Evolutionary conservation across 2,888 invertebrate species (phyloP), one percentile per base, ranked within the genome.

Genomic region (Tanytarsus gracilentus): DNA sequence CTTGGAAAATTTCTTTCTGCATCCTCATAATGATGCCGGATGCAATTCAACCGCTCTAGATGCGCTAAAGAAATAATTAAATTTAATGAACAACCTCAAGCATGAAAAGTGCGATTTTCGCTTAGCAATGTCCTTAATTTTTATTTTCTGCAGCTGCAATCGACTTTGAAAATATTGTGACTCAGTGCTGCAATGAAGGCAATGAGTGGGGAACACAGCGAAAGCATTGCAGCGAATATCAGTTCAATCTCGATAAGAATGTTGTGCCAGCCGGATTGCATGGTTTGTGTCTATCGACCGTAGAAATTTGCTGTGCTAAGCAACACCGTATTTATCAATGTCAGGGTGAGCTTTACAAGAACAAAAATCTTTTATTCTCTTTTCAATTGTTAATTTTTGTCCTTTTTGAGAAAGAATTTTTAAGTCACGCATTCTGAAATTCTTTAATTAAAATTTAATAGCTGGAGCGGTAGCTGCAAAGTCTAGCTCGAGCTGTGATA

Each of bases 271-370:
- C 75, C 5, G 74, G 78, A 36, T 80, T 82, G 67, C 81, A 83
- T 65, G 75, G 76, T 2, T 68, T 79, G 1, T 86, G 86, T 65
- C 68, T 81, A 39, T 79, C 80, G n/a, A 77, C 81, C 0, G 76
- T 81, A 23, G 78, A 79, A 61, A 79, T 83, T 29, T 86, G 85
- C 66, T 85, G 85, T 68, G 75, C 78, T 25, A 74, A 75, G 14
- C 75, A 77, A 64, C 68, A 76, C 58, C 75, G 79, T 4, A 66
- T 68, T n/a, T 67, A 69, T 51, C 68, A 69, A 59, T 74, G 74
- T 62, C 66, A 68, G 7, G 67, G 68, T 7, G 73, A 72, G 8
- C n/a, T n/a, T 36, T 14, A 36, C 36, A 36, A 36, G n/a, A 36
- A 16, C 4, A 36, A 36, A 36, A 36, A 36, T 3, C n/a, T 14